Percentiles rank a stretch among this genome's conserved stretches.
Evolutionary conservation across 2,797 vertebrate species (phyloP).

Genomic region (Hirundo rustica): DNA sequence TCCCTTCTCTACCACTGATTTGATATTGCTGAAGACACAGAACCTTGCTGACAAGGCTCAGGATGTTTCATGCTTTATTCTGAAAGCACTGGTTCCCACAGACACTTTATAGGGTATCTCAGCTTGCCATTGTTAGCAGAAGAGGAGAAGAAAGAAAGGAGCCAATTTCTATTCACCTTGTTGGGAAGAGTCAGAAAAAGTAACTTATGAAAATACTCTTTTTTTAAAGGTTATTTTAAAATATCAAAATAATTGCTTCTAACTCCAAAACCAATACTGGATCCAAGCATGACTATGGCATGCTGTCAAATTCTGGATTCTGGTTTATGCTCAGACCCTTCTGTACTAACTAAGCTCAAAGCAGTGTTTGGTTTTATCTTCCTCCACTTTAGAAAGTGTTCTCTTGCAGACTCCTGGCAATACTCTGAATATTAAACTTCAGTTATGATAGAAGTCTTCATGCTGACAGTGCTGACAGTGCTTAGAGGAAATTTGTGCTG

Average conservation of each 20-base stretch:
- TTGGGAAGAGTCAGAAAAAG: not conserved
- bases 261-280: not conserved
- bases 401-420: not conserved
- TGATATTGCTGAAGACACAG: not conserved
- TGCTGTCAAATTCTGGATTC: not conserved
- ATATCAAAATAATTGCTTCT: not conserved
- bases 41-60: not conserved
- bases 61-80: not conserved
- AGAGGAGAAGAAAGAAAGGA: not conserved
- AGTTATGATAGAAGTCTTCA: not conserved
- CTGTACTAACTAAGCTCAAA: not conserved
- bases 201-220: not conserved
- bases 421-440: not conserved
- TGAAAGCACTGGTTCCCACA: not conserved
- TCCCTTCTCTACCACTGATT: not conserved
- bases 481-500: not conserved
- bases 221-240: not conserved
- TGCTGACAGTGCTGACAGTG: not conserved
- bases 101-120: not conserved
- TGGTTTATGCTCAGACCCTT: not conserved
- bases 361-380: not conserved
- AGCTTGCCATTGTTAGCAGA: not conserved
- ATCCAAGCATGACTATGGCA: not conserved
- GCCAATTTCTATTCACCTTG: not conserved
- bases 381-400: not conserved